A percentile compares a stretch with the other conserved stretches of the same genome.
Evolutionary conservation across 37 sponge, comb jelly and placozoan species (phyloP).

Genomic region (Haliclona indistincta): DNA sequence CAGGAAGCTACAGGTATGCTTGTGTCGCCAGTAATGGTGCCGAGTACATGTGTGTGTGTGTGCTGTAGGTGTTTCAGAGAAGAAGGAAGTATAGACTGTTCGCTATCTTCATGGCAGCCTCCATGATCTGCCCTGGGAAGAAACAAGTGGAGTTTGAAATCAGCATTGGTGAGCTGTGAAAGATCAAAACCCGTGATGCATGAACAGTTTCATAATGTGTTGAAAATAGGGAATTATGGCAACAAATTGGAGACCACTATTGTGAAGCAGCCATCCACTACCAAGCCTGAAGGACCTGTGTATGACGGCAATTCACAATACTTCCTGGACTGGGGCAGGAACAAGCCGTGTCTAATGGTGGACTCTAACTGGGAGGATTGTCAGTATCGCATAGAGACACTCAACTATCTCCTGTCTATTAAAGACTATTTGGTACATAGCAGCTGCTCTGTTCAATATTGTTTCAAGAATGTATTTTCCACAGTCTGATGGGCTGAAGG

Average conservation of each 20-base stretch:
- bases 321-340: slow-evolving; percentile 77
- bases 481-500: background rate
- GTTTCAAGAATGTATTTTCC: too few species aligned
- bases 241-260: slow-evolving; percentile 61
- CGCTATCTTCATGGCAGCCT: background rate
- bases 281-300: slow-evolving; percentile 65
- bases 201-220: too few species aligned
- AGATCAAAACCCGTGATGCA: too few species aligned
- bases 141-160: background rate
- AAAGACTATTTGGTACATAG: slow-evolving; percentile 57
- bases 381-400: slow-evolving; percentile 63
- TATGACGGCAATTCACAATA: slow-evolving; percentile 69
- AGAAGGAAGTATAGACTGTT: background rate
- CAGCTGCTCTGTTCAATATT: too few species aligned
- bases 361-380: slow-evolving; percentile 85
- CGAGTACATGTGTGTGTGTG: too few species aligned
- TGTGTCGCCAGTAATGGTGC: too few species aligned
- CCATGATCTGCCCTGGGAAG: background rate
- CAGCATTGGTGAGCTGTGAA: background rate
- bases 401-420: slow-evolving; percentile 48
- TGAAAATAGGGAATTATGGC: slow-evolving; percentile 83
- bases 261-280: slow-evolving; percentile 54
- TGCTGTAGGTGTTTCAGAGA: background rate
- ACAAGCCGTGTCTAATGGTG: slow-evolving; percentile 69
- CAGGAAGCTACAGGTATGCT: background rate